Evolutionary conservation across 2,113 vertebrate genomes (phyloP), one percentile per base, ranked within the genome.

Genomic region (Callopanchax toddi): DNA sequence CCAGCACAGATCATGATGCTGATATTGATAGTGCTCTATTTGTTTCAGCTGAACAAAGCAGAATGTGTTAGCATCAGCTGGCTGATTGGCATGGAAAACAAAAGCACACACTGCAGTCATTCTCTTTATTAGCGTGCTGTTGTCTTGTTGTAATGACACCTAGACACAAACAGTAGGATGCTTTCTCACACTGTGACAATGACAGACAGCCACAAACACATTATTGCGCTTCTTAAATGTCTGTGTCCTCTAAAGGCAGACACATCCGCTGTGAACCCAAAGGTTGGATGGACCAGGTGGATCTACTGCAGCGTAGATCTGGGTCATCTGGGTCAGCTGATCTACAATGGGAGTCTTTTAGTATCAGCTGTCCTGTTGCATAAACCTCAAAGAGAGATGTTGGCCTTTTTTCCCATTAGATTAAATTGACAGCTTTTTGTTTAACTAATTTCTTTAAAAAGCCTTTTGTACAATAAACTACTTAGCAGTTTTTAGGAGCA

Each of bases 111-210:
- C 78, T 34, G 36, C 58, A 61, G 7, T 68, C 72, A 45, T 64
- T 40, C 58, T 78, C 80, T 78, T 81, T 74, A 81, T 81, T 81
- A 78, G 73, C 57, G 55, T 26, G 72, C 78, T 71, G 84, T 83
- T 81, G 81, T 83, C 71, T 86, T 69, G 71, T 76, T 81, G 84
- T 76, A 83, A 83, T 81, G 78, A 83, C 81, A 83, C 84, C 81
- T 78, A 48, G 63, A 76, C 54, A 40, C 77, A 73, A 78, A 85
- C 76, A 78, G 77, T 74, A 78, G 76, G 79, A 69, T 12, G 62
- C 55, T n/a, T 62, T 60, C 74, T 83, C 64, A 62, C 76, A 64
- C 71, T 55, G 70, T 46, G 76, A 73, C 71, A 12, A 70, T 83
- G 78, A 78, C 84, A 81, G 77, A 73, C 74, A 78, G 64, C 56